Conservation (phyloP, 2,797 vertebrate genomes). For the Cyclura pinguis region DNA sequence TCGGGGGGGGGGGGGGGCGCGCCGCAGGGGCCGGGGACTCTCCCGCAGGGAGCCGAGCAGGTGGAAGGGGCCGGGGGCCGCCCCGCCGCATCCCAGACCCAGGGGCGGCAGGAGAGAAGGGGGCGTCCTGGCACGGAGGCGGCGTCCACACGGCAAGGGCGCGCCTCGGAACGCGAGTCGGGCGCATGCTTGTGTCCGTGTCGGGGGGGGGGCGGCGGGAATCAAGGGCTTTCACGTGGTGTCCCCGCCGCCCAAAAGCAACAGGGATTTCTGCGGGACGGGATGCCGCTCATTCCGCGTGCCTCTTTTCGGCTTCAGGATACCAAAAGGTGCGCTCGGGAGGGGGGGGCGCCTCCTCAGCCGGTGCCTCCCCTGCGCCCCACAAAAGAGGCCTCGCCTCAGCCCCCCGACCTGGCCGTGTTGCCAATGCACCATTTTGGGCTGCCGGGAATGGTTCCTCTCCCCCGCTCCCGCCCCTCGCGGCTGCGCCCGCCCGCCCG, state of each 20-base stretch:
- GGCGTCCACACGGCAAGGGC: background rate
- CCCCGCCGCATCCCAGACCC: slow-evolving; percentile 11
- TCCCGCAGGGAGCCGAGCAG: slow-evolving; percentile 4
- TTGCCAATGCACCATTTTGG: slow-evolving; percentile 47
- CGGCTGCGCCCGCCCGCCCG: background rate
- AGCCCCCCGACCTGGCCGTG: background rate
- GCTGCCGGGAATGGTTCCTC: slow-evolving; percentile 52
- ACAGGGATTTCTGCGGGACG: background rate
- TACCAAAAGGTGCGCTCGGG: background rate
- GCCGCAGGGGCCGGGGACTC: background rate
- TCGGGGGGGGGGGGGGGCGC: background rate
- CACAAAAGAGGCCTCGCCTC: slow-evolving; percentile 7
- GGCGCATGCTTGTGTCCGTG: background rate
- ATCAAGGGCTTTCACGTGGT: background rate
- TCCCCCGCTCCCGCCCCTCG: background rate
- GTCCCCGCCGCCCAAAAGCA: background rate
- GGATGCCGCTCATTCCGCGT: background rate
- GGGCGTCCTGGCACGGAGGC: background rate
- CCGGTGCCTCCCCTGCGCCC: background rate
- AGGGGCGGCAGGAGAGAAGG: background rate
- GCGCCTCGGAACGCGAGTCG: background rate
- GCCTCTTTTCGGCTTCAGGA: background rate
- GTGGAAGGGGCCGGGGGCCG: slow-evolving; percentile 17
- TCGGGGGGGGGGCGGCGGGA: background rate
- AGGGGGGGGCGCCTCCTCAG: background rate